Conservation (phyloP, 2,797 vertebrate genomes). For the Phataginus tetradactyla region DNA sequence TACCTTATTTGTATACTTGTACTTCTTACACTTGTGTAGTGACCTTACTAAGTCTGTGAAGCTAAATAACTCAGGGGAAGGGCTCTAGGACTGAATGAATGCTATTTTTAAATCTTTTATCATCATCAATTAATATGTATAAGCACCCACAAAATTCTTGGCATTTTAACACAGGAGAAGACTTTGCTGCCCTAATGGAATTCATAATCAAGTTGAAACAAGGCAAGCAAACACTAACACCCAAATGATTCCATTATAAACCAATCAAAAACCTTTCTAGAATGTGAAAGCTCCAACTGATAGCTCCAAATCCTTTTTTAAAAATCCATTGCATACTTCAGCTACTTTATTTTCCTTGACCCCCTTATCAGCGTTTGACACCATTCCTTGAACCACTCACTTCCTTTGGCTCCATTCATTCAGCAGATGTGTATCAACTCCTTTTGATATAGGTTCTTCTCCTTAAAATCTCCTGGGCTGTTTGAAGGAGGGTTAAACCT, state of each 20-base stretch:
- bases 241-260: neutral
- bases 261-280: slow-evolving; percentile 27
- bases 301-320: neutral
- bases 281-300: slow-evolving; percentile 3
- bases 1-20: neutral
- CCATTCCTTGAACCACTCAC: too few relatives aligned
- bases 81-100: neutral
- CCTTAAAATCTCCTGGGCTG: slow-evolving; percentile 2
- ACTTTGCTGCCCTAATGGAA: neutral
- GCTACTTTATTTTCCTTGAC: too few relatives aligned
- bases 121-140: slow-evolving; percentile 3
- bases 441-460: slow-evolving; percentile 18
- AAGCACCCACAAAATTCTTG: neutral
- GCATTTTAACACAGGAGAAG: slow-evolving; percentile 4
- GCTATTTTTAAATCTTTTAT: neutral
- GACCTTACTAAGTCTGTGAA: neutral
- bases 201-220: slow-evolving; percentile 36
- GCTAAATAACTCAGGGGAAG: slow-evolving; percentile 37
- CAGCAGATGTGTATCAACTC: too few relatives aligned
- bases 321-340: too few relatives aligned
- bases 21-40: neutral
- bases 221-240: neutral
- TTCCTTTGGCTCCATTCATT: too few relatives aligned
- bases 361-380: too few relatives aligned
- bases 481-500: slow-evolving; percentile 4